Base-by-base conservation (phyloP, 37 sponge, comb jelly and placozoan genomes). In the Ianthella basta region DNA sequence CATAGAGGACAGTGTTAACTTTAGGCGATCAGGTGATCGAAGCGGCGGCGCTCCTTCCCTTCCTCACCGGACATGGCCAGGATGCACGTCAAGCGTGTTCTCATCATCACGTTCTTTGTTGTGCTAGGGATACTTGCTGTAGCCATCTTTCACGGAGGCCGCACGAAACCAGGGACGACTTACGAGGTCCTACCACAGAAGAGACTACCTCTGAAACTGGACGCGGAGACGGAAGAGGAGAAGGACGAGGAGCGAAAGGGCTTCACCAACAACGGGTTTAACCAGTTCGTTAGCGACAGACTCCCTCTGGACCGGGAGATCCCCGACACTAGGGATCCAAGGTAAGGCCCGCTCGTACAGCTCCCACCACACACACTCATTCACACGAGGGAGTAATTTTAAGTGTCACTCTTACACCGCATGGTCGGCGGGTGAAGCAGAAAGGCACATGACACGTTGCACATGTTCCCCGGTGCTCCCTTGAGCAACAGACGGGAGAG, bases 251-350 rank as follows among this genome's bases (percentile, higher is more conserved):
- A 95, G 73, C 74, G 82, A 60, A 69, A 29, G n/a, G 96, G 96
- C 15, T 92, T 89, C 59, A 30, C 54, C 60, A 86, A 80, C 33
- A 91, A 97, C 55, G 95, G 92, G 8, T 97, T 97, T 83, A 97
- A 97, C 64, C 93, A 94, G 82, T 91, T 84, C 34, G 69, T 87
- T 15, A 94, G 95, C 56, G 97, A 97, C 54, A 79, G 89, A 15
- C 59, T 93, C 0, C 84, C 95, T 15, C 72, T 88, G 57, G 88
- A 95, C 36, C 80, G 97, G 59, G 90, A 82, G 33, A 67, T 97
- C 20, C 97, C 97, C 4, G 97, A 97, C 77, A 92, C 95, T 14
- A 89, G 97, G 82, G 94, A 93, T 34, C 83, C 91, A 15, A 86
- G 83, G 95, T 91, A 44, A 64, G 75, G 6, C n/a, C n/a, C n/a